Base-by-base conservation (phyloP, 2,888 invertebrate genomes). In the Acronicta alni region DNA sequence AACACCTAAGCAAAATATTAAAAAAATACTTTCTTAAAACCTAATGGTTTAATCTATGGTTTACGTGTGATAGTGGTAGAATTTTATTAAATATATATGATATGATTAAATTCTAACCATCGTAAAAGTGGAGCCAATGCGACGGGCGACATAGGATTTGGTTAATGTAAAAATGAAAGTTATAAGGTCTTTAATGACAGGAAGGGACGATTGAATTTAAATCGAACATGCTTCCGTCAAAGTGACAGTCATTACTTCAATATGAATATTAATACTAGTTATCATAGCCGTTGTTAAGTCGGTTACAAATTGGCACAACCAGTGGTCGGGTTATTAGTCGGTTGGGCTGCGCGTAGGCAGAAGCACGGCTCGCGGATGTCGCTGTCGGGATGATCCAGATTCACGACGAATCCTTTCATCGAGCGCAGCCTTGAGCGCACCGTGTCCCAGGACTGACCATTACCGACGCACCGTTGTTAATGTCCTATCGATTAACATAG, bases 401-500 rank as follows among this genome's bases (percentile, higher is more conserved):
- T 88, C 88, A 83, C 81, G 72, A 75, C 69, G 83, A 76, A 87
- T 92, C 93, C 93, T 93, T 94, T 94, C 93, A 93, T 93, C 82
- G 37, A 61, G 79, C 59, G 73, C 85, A 90, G 89, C 93, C 93
- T 94, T 93, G 93, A 89, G 86, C 72, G 52, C 74, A 62, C 79
- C 81, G 79, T 78, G 83, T 82, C 79, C 81, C 85, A 87, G 85
- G 85, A 88, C 84, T 90, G 92, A 88, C 93, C 92, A 90, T 90
- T 92, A 92, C 88, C 85, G 83, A 84, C 84, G 84, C 84, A 84
- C 86, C 76, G 85, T 86, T 85, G 86, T 90, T 92, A 91, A 91
- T 90, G 89, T 89, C 88, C 90, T 86, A 88, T 85, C 90, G 88
- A 91, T 92, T 91, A 90, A 89, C 90, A 90, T 90, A 92, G 91